Evolutionary conservation across 1,140 invertebrate species (phyloP).

Genomic region (Atopsyche davidsoni): DNA sequence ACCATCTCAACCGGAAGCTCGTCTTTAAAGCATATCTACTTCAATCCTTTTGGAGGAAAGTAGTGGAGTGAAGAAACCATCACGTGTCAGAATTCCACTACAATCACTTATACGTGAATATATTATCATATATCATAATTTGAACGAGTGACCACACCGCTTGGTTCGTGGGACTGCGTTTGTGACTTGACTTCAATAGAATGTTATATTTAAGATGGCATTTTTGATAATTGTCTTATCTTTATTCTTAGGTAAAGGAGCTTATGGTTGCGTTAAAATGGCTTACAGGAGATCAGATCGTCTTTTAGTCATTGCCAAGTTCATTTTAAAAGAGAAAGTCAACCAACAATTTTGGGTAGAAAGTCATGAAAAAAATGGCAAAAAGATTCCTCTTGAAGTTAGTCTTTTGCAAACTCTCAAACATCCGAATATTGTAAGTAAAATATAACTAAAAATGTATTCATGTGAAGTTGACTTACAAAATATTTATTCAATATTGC

Average conservation of each 20-base stretch:
- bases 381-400: conserved; percentile 61
- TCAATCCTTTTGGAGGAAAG: too few species aligned
- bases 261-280: conserved; percentile 69
- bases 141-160: too few species aligned
- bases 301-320: conserved; percentile 65
- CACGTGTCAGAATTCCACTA: too few species aligned
- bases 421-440: conserved; percentile 65
- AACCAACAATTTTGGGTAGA: conserved; percentile 64
- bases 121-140: too few species aligned
- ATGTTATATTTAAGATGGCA: too few species aligned
- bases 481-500: neutral
- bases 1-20: too few species aligned
- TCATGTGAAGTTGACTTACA: neutral
- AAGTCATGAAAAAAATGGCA: conserved; percentile 44
- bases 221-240: too few species aligned
- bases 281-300: conserved; percentile 56
- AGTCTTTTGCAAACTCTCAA: conserved; percentile 57
- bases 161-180: too few species aligned
- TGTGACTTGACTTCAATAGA: too few species aligned
- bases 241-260: conserved; percentile 52
- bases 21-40: too few species aligned
- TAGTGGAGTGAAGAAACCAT: too few species aligned
- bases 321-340: conserved; percentile 65
- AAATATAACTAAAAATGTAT: conserved; percentile 3
- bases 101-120: too few species aligned